Evolutionary conservation across 2,113 vertebrate species (phyloP).

Genomic region (Mustela lutreola): DNA sequence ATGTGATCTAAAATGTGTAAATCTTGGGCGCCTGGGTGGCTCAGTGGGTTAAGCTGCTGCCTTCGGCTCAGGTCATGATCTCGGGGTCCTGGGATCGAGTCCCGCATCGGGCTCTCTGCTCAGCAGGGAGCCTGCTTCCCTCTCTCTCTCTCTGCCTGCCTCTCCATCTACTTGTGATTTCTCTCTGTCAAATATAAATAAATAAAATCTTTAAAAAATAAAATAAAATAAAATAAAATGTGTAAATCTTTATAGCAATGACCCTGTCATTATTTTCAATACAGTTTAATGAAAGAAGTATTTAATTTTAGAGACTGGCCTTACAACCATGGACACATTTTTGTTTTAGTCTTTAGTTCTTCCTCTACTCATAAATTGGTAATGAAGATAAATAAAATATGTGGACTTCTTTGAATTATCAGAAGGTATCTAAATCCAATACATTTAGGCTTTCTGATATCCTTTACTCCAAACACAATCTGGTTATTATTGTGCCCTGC

Average conservation of each 20-base stretch:
- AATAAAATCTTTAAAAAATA: too few relatives aligned
- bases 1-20: not conserved
- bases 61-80: too few relatives aligned
- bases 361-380: not conserved
- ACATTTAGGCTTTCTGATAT: not conserved
- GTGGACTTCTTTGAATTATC: not conserved
- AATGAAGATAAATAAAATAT: not conserved
- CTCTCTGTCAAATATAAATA: too few relatives aligned
- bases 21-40: too few relatives aligned
- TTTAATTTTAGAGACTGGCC: not conserved
- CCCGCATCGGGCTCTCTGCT: too few relatives aligned
- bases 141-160: too few relatives aligned
- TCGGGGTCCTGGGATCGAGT: too few relatives aligned
- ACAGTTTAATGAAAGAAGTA: not conserved
- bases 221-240: too few relatives aligned
- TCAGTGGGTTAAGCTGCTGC: too few relatives aligned
- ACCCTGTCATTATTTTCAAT: not conserved
- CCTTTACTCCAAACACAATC: not conserved
- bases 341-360: not conserved
- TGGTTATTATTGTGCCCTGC: not conserved
- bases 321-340: not conserved
- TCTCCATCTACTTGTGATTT: too few relatives aligned
- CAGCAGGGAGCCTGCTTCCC: too few relatives aligned
- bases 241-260: not conserved
- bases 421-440: not conserved